Evolutionary conservation across 2,113 vertebrate genomes (phyloP).

Genomic region (Pyrgilauda ruficollis): DNA sequence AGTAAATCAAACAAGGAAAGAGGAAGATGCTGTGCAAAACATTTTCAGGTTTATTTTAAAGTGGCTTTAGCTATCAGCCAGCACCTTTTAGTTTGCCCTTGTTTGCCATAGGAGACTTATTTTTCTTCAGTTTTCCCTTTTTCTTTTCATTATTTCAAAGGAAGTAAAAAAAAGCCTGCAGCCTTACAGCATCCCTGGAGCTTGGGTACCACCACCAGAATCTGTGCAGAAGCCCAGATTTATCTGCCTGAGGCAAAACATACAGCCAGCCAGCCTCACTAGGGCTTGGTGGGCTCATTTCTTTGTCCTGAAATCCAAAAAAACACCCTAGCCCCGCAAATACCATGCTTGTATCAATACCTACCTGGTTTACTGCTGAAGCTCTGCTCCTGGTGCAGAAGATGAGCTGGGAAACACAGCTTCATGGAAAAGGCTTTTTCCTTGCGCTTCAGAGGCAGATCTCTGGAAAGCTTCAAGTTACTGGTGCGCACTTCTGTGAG

Average conservation of each 20-base stretch:
- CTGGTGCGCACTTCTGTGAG: neutral
- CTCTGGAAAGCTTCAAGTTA: neutral
- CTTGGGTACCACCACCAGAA: neutral
- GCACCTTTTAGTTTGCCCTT: neutral
- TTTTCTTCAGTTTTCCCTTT: neutral
- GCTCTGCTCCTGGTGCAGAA: rapidly evolving
- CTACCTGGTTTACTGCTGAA: neutral
- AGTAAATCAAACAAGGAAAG: neutral
- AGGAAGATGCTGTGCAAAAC: neutral
- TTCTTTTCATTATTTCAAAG: neutral
- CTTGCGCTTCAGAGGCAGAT: neutral
- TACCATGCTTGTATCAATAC: neutral
- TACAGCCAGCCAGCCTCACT: neutral
- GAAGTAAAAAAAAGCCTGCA: neutral
- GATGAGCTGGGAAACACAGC: rapidly evolving
- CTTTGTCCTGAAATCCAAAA: neutral
- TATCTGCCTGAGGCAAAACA: neutral
- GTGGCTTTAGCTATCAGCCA: neutral
- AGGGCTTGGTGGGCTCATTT: neutral
- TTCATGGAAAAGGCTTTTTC: neutral
- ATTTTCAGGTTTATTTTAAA: neutral
- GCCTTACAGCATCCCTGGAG: neutral
- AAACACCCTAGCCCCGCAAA: neutral
- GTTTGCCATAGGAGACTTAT: neutral
- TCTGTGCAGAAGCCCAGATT: neutral